Base-by-base conservation (phyloP, 2,797 vertebrate species). In the Odontamblyopus lacepedii region DNA sequence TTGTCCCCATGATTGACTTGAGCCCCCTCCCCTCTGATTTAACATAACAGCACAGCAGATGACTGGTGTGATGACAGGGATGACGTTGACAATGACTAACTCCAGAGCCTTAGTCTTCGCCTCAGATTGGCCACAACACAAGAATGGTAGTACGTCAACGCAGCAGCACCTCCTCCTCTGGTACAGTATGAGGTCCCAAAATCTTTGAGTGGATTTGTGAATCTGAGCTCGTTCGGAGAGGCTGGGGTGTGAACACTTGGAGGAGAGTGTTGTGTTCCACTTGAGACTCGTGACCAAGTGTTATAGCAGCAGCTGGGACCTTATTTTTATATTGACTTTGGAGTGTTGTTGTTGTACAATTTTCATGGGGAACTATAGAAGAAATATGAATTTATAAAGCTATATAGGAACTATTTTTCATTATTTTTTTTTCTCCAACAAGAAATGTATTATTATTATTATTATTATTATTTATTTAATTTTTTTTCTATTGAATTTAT, bases 71-170 rank as follows among this genome's bases (percentile, higher is more conserved):
- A 78, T 75, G 79, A 69, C 44, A 60, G 76, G 67, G 77, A 84
- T 87, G 87, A 88, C 59, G 80, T 65, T 44, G 12, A 30, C 83
- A 83, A 69, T 79, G 80, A 27, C 70, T 60, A 53, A 76, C 67
- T 75, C 59, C 72, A 72, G 64, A 30, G 51, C 59, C 59, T 50
- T 87, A 79, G 86, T 85, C 75, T 67, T 81, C 19, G 59, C 29
- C 57, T 0, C 19, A 69, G 73, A 82, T 81, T 85, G 85, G 81
- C 75, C 77, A 1, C 77, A 82, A 79, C 65, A 30, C 74, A 67
- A 75, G 69, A 69, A 77, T 68, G 80, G 71, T 69, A n/a, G 35
- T 82, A 84, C 69, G 78, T 83, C 80, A 84, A 69, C 55, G 35
- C 68, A 72, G 41, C 53, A 60, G 41, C 74, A 63, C 69, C 18